Evolutionary conservation across 2,113 vertebrate genomes (phyloP), one percentile per base, ranked within the genome.

Genomic region (Clupea harengus): DNA sequence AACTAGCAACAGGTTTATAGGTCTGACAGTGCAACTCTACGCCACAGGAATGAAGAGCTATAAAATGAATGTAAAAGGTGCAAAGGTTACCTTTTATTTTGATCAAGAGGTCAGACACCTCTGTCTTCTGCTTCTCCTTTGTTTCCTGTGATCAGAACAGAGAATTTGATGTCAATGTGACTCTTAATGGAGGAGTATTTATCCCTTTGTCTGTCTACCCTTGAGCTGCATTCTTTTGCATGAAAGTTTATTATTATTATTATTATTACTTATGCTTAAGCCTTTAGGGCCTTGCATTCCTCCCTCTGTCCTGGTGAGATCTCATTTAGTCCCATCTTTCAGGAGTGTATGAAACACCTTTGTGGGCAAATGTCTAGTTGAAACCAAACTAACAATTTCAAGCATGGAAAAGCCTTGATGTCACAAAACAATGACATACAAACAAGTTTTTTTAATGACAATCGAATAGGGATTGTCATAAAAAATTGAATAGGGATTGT

Each of bases 21-120:
- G 18, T 22, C 18, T 20, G 18, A 20, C 3, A 60, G 54, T 54
- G 17, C 4, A 18, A 60, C 18, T 20, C 20, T 6, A 50, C 47
- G 18, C 22, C 6, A 22, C 45, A 3, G 67, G 17, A 50, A 7
- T 47, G 6, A 22, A 57, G 20, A 60, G 45, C 17, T 50, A 10
- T 45, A 32, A n/a, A 0, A 39, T 2, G 8, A 64, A 39, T 2
- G 15, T 75, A 46, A 84, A 45, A 84, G 44, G 72, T 60, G 60
- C 2, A 45, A 39, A 39, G 3, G 17, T 85, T 93, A 95, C 95
- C 44, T 90, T 89, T 93, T 18, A 90, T 7, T 83, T 90, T 78
- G 3, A 2, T 0, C 0, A 90, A 10, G 18, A 50, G 7, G 6
- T 83, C 87, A 60, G 6, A 4, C 0, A 2, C 0, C 0, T 85